Evolutionary conservation across 2,888 invertebrate species (phyloP), one percentile per base, ranked within the genome.

Genomic region (Glaucopsyche alexis): DNA sequence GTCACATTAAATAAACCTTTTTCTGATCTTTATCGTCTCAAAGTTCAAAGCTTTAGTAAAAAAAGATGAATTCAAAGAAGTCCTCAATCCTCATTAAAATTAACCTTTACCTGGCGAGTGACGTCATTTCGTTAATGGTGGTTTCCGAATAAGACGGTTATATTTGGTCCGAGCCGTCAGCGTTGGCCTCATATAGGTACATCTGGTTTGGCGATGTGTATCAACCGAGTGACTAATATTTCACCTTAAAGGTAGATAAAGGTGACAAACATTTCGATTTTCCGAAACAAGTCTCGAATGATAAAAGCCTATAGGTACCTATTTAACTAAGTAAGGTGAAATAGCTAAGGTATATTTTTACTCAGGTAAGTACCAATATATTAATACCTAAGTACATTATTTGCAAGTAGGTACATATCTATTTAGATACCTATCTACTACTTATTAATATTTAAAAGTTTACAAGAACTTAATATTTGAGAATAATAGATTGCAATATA

Each of bases 401-500:
- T 29, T 45, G 11, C 7, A 5, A 45, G 45, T n/a, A n/a, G n/a
- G n/a, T 45, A 45, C 45, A 29, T 11, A 45, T 45, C 2, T 11
- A 45, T 7, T 45, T 45, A 45, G 45, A 7, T 45, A 45, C 45
- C 45, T 9, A 45, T 0, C 14, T 7, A n/a, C n/a, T 50, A 52
- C 7, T 16, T 9, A 19, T 60, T n/a, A n/a, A n/a, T n/a, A n/a
- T n/a, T n/a, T n/a, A n/a, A n/a, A n/a, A n/a, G n/a, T n/a, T n/a
- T n/a, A n/a, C 3, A 60, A 60, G 14, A 52, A 16, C 38, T 72
- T 38, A 16, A 42, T 11, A 55, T 69, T 60, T 45, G n/a, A 13
- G 47, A 74, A 72, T 49, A 69, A 60, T 16, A n/a, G 45, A 71
- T 71, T 38, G 66, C 38, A 64, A 19, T 14, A n/a, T 50, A n/a